A percentile compares a stretch with the other conserved stretches of the same genome.
These are phyloP conservation scores for Dendroctonus ponderosae DNA, from an alignment of 1,140 invertebrate species.

Conservation along the genomic window DNA sequence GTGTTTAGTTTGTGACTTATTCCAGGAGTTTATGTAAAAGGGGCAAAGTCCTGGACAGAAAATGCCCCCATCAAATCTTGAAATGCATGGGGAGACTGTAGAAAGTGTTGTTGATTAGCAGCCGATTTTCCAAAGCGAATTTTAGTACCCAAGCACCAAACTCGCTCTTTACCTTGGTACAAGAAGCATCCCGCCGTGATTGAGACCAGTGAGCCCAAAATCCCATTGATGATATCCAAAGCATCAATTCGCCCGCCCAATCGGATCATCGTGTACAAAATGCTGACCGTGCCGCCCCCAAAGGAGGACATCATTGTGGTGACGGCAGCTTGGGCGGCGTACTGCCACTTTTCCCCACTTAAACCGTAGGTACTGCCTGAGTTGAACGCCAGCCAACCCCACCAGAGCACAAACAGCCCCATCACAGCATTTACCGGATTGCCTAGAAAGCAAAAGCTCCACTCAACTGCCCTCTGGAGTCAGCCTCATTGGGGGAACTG, in stretches of 20 bases:
- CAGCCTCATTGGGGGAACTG: too few relatives aligned
- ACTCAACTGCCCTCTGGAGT: too few relatives aligned
- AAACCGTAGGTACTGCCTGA: conserved; percentile 84
- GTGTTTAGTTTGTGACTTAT: neutral
- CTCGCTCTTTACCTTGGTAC: conserved; percentile 55
- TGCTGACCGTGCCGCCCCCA: conserved; percentile 78
- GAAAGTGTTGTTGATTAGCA: too few relatives aligned
- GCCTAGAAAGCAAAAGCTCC: conserved; percentile 44
- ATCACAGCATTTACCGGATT: conserved; percentile 88
- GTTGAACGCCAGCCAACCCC: conserved; percentile 93
- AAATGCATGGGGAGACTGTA: too few relatives aligned
- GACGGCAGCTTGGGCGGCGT: conserved; percentile 83
- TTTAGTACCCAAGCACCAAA: neutral
- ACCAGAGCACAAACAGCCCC: conserved; percentile 92
- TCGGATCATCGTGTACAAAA: conserved; percentile 65
- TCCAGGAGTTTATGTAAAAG: too few relatives aligned
- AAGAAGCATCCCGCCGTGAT: conserved; percentile 92
- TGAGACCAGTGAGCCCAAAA: conserved; percentile 81
- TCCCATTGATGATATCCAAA: conserved; percentile 84
- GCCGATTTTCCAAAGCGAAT: too few relatives aligned
- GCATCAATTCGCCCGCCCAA: conserved; percentile 76
- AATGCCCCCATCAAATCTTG: too few relatives aligned
- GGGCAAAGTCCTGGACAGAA: too few relatives aligned
- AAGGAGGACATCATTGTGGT: conserved; percentile 87
- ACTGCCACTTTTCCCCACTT: conserved; percentile 76